Percentiles rank a stretch among this genome's conserved stretches.
These are phyloP conservation scores for Druceiella hillmani DNA, from an alignment of 2,888 invertebrate genomes.

Conservation along the genomic window DNA sequence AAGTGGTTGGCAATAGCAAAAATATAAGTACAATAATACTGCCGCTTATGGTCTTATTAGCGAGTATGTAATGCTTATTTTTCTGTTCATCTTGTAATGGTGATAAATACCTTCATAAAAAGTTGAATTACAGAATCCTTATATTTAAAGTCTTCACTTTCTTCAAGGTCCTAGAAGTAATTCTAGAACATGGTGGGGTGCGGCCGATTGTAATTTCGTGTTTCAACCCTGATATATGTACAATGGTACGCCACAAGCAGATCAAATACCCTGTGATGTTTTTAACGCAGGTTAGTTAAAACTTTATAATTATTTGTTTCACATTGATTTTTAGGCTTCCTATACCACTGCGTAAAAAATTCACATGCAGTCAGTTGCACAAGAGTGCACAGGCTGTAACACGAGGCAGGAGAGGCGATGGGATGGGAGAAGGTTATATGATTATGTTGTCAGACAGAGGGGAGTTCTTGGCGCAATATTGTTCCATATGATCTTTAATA, in stretches of 20 bases:
- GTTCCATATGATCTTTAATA: too few species aligned
- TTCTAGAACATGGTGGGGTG: constrained; percentile 70
- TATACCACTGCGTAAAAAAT: too few species aligned
- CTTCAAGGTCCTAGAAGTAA: constrained; percentile 69
- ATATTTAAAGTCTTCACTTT: too few species aligned
- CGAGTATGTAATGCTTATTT: background rate
- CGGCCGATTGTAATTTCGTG: constrained; percentile 90
- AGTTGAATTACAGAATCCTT: background rate
- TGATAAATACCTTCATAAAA: constrained; percentile 2
- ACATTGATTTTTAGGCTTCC: constrained; percentile 1
- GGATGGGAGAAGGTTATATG: too few species aligned
- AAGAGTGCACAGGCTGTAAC: too few species aligned
- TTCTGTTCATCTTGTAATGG: background rate
- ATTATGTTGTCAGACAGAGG: too few species aligned
- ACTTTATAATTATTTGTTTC: constrained; percentile 5
- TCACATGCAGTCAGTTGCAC: too few species aligned
- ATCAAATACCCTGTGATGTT: constrained; percentile 97
- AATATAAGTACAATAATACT: too few species aligned
- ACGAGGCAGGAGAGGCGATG: too few species aligned
- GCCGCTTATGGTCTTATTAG: too few species aligned
- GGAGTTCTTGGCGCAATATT: too few species aligned
- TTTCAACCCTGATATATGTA: constrained; percentile 95
- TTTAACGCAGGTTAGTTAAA: constrained; percentile 64
- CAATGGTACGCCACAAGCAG: constrained; percentile 90
- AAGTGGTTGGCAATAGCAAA: too few species aligned